Evolutionary conservation across 2,888 invertebrate species (phyloP), one percentile per base, ranked within the genome.

Genomic region (Drosophila acutilabella): DNA sequence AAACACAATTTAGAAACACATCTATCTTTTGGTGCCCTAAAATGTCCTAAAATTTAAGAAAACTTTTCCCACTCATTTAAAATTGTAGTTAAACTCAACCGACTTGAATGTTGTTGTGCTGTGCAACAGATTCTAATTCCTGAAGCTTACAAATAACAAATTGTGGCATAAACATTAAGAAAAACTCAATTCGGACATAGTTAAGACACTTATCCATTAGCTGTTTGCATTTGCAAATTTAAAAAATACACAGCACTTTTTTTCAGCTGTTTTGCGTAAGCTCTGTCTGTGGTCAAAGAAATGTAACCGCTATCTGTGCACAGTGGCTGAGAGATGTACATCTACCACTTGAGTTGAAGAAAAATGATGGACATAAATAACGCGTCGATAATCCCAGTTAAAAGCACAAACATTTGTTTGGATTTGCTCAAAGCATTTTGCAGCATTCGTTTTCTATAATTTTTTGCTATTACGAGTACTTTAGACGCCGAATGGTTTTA

Each of bases 321-420:
- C 41, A 56, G 36, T 52, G 67, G 36, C 40, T 33, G 51, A 16
- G 33, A 44, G 51, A 67, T 57, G 56, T 57, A 51, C 20, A 64
- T 44, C 51, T 16, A 42, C 18, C 54, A 58, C 50, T 74, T 76
- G 65, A 56, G 71, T 68, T 41, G 33, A 65, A 82, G 85, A 84
- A 71, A 81, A 82, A 84, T 81, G 77, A 74, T 75, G 72, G 71
- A 70, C 79, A 85, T 85, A 84, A 85, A 86, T 82, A 86, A 77
- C 79, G 79, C 71, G 73, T 66, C 85, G 87, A 85, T 85, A 85
- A 85, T 85, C 87, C 82, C 71, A 78, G 71, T 86, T 85, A 86
- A 85, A 85, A 85, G 85, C 87, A 70, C 79, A 72, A 83, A 79
- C 85, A 85, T 85, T 85, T 85, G 81, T 85, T 86, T 79, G 84